These are phyloP conservation scores for Clostera curtula DNA, from an alignment of 2,888 invertebrate species.

Conservation along the genomic window DNA sequence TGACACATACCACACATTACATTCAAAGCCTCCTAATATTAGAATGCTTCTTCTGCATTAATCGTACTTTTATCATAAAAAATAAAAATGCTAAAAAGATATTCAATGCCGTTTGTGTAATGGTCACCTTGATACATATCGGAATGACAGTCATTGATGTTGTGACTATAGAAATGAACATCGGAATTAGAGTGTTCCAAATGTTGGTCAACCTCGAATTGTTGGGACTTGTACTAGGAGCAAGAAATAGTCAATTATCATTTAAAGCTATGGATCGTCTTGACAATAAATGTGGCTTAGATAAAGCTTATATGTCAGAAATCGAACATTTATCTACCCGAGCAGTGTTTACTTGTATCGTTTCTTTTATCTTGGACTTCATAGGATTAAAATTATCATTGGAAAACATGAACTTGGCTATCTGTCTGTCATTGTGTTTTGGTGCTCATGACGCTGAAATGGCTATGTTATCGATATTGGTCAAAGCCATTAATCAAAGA, in stretches of 20 bases:
- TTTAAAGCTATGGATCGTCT: slow-evolving; percentile 29
- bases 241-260: slow-evolving; percentile 19
- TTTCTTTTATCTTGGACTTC: slow-evolving; percentile 29
- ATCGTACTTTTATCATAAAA: slow-evolving; percentile 34
- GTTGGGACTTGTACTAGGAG: slow-evolving; percentile 16
- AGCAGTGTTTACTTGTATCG: slow-evolving; percentile 13
- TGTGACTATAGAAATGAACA: slow-evolving; percentile 9
- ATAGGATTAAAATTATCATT: slow-evolving; percentile 22
- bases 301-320: slow-evolving; percentile 17
- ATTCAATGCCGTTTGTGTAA: slow-evolving; percentile 25
- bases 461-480: slow-evolving; percentile 32
- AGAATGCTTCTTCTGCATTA: slow-evolving; percentile 40
- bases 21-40: slow-evolving; percentile 29
- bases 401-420: slow-evolving; percentile 12
- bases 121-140: slow-evolving; percentile 10
- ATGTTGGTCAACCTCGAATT: slow-evolving; percentile 23
- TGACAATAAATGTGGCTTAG: slow-evolving; percentile 33
- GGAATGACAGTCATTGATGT: slow-evolving; percentile 20
- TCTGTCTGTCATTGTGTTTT: slow-evolving; percentile 27
- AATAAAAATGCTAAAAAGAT: slow-evolving; percentile 16
- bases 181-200: slow-evolving; percentile 21
- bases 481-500: slow-evolving; percentile 40
- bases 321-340: slow-evolving; percentile 15
- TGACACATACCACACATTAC: slow-evolving; percentile 16
- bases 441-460: slow-evolving; percentile 46